phyloP scores from a whole-genome alignment of 2,888 invertebrate species.

The Neria commutata region DNA sequence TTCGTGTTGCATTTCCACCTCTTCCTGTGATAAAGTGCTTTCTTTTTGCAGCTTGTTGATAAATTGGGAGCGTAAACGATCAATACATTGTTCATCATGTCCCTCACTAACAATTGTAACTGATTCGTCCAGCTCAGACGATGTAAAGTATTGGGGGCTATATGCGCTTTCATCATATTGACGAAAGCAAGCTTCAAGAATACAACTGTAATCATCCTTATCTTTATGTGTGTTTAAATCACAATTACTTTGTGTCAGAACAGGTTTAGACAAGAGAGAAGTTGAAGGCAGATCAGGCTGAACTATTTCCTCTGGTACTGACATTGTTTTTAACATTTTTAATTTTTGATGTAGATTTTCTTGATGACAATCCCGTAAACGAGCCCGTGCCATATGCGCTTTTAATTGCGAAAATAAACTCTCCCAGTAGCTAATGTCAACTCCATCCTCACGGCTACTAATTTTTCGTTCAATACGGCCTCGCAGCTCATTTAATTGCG shows the following conservation, averaged over 20 bases:
- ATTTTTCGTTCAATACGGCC: slow-evolving; percentile 87
- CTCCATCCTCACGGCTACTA: slow-evolving; percentile 80
- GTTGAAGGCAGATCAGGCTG: too few species aligned
- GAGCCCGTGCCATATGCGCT: slow-evolving; percentile 92
- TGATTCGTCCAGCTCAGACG: slow-evolving; percentile 64
- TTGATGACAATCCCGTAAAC: slow-evolving; percentile 91
- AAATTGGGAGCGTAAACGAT: slow-evolving; percentile 62
- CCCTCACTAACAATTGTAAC: slow-evolving; percentile 77
- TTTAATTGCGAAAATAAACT: slow-evolving; percentile 92
- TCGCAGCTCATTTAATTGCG: slow-evolving; percentile 83
- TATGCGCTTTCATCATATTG: slow-evolving; percentile 84
- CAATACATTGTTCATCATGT: slow-evolving; percentile 77
- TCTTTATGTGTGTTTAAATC: too few species aligned
- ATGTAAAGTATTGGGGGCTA: slow-evolving; percentile 74
- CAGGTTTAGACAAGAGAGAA: too few species aligned
- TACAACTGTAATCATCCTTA: background rate
- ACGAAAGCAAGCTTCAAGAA: slow-evolving; percentile 64
- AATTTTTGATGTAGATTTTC: slow-evolving; percentile 86
- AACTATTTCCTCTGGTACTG: too few species aligned
- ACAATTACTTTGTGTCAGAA: too few species aligned
- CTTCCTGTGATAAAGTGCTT: slow-evolving; percentile 63
- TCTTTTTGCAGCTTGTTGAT: slow-evolving; percentile 70
- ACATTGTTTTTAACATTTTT: slow-evolving; percentile 86
- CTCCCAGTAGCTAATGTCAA: slow-evolving; percentile 99
- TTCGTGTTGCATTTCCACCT: slow-evolving; percentile 75